Base-by-base conservation (phyloP, 2,797 vertebrate genomes). In the Molossus molossus region DNA sequence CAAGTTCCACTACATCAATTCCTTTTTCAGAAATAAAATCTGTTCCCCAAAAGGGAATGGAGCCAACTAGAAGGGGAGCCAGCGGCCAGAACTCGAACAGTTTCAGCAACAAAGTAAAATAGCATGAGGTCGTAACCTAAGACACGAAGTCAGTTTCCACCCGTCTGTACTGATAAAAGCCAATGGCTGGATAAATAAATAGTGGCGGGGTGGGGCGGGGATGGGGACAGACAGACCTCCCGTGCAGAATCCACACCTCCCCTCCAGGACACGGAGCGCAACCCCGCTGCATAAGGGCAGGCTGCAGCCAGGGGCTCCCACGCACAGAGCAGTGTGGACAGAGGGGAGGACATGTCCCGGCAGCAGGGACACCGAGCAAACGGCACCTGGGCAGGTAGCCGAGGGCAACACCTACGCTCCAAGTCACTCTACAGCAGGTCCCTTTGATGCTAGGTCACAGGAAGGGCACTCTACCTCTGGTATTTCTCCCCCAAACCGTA, bases 171-270 rank as follows among this genome's bases (percentile, higher is more conserved):
- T 77, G 15, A 75, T 80, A 73, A 40, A 73, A 60, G 57, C 23
- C 82, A 91, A 55, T 50, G 53, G 57, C 11, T 93, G 25, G 84
- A 69, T 85, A 79, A 70, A 76, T 73, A 72, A 53, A 25, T 60
- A 45, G 65, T 50, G 27, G 12, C 5, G 64, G 29, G n/a, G 64
- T 3, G 29, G 21, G 53, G 40, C 81, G 29, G 15, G 20, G 18
- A 13, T 53, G 81, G 25, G 25, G 40, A 72, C 7, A 85, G 84
- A 93, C 58, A 87, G 81, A 8, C 86, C 75, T 33, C n/a, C n/a
- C 6, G 45, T 3, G 4, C 3, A 67, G 13, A 73, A 94, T 79
- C 20, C 70, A 82, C 62, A 48, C 25, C 27, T 65, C 80, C 48
- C 27, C n/a, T 76, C n/a, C 48, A 29, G 17, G 67, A 62, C 27